A percentile compares a stretch with the other conserved stretches of the same genome.
Evolutionary conservation across 2,113 vertebrate species (phyloP).

Genomic region (Pao palembangensis): DNA sequence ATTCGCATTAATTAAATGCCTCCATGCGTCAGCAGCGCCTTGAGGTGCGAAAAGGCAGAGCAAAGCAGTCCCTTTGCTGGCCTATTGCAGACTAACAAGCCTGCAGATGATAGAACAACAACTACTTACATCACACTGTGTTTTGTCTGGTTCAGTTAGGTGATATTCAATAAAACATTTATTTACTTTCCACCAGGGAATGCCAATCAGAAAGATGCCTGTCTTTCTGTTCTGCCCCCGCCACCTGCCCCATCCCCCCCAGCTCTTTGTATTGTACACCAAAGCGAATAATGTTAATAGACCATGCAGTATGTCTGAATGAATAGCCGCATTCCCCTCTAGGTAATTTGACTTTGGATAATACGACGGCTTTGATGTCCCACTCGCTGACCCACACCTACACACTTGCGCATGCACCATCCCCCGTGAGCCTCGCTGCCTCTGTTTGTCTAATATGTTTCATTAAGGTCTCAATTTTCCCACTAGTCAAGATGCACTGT

Average conservation of each 20-base stretch:
- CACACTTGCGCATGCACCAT: conserved; percentile 16
- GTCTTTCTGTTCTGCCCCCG: no score
- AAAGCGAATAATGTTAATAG: conserved; percentile 39
- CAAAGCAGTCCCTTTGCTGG: conserved; percentile 8
- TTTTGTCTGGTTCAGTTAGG: conserved; percentile 2
- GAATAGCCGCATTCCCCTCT: conserved; percentile 27
- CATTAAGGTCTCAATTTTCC: conserved; percentile 48
- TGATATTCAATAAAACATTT: conserved; percentile 3
- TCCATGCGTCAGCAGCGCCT: conserved; percentile 33
- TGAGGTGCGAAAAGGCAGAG: conserved; percentile 34
- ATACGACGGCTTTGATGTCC: conserved; percentile 35
- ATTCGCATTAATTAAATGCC: conserved; percentile 36
- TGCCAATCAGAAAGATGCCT: not conserved
- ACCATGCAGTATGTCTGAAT: conserved; percentile 19
- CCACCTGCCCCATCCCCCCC: conserved; percentile 4
- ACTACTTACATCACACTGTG: conserved; percentile 31
- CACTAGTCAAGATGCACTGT: conserved; percentile 26
- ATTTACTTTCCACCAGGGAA: not conserved
- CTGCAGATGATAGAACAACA: conserved; percentile 30
- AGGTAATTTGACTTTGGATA: conserved; percentile 44
- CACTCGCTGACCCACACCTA: conserved; percentile 35
- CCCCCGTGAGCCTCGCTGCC: not conserved
- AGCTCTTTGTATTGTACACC: conserved; percentile 39
- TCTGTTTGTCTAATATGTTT: conserved; percentile 35
- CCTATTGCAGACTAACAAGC: conserved; percentile 19